phyloP scores from a whole-genome alignment of 2,888 invertebrate genomes.

The Hymenopus coronatus region DNA sequence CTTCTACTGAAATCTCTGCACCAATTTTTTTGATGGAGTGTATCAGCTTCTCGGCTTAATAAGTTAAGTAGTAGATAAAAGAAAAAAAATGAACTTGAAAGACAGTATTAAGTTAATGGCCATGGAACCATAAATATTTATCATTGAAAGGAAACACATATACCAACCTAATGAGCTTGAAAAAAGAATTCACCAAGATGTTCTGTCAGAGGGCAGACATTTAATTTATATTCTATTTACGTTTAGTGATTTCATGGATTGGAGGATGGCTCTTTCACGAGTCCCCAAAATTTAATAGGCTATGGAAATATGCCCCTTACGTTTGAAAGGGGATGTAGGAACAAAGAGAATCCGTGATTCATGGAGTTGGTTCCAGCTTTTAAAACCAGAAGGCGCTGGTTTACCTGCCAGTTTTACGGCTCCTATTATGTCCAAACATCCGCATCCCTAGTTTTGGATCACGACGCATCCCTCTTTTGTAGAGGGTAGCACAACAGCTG shows the following conservation, averaged over 20 bases:
- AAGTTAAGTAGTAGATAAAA: too few species aligned
- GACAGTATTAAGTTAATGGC: not conserved
- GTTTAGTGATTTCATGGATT: not conserved
- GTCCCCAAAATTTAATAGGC: not conserved
- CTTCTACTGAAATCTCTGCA: too few species aligned
- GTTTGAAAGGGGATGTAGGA: not conserved
- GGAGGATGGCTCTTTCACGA: not conserved
- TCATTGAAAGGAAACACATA: not conserved
- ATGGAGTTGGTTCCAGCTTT: not conserved
- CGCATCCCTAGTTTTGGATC: not conserved
- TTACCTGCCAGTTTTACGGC: not conserved
- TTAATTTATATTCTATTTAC: not conserved
- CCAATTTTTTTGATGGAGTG: too few species aligned
- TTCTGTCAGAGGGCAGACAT: not conserved
- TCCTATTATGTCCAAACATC: not conserved
- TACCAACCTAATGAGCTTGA: not conserved
- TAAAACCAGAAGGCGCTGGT: not conserved
- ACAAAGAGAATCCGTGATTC: not conserved
- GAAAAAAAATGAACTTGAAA: too few species aligned
- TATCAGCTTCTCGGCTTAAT: too few species aligned
- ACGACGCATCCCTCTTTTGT: not conserved
- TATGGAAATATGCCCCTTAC: not conserved
- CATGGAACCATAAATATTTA: not conserved
- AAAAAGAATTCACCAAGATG: not conserved
- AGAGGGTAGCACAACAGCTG: not conserved